Conservation (phyloP, 2,888 invertebrate species). For the Plutella xylostella region DNA sequence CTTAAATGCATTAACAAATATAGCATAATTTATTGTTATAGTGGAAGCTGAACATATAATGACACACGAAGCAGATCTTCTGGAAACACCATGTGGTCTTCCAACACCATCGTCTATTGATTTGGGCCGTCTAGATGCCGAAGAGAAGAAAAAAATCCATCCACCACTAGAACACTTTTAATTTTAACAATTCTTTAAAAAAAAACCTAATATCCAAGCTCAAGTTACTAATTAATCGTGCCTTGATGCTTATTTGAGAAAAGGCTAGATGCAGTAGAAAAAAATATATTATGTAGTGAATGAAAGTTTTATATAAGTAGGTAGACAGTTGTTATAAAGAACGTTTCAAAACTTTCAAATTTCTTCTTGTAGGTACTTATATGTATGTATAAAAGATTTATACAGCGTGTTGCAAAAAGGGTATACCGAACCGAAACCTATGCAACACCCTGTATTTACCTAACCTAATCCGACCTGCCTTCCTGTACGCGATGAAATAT, state of each 20-base stretch:
- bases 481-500: no score
- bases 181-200: not conserved
- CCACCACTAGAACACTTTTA: constrained; percentile 57
- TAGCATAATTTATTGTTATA: constrained; percentile 17
- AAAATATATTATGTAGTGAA: not conserved
- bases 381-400: no score
- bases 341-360: not conserved
- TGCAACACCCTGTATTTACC: no score
- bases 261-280: not conserved
- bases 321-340: no score
- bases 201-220: not conserved
- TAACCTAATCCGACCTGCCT: no score
- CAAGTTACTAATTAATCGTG: not conserved
- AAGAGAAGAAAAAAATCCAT: constrained; percentile 75
- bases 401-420: no score
- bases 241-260: not conserved
- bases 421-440: no score
- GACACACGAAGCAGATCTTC: constrained; percentile 76
- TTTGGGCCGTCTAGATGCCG: constrained; percentile 71
- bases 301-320: not conserved
- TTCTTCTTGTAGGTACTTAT: not conserved
- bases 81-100: constrained; percentile 79
- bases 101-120: constrained; percentile 81
- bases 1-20: not conserved
- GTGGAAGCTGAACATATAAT: constrained; percentile 86